These are phyloP conservation scores for Malacoraja senta DNA, from an alignment of 2,797 vertebrate species.

Conservation along the genomic window DNA sequence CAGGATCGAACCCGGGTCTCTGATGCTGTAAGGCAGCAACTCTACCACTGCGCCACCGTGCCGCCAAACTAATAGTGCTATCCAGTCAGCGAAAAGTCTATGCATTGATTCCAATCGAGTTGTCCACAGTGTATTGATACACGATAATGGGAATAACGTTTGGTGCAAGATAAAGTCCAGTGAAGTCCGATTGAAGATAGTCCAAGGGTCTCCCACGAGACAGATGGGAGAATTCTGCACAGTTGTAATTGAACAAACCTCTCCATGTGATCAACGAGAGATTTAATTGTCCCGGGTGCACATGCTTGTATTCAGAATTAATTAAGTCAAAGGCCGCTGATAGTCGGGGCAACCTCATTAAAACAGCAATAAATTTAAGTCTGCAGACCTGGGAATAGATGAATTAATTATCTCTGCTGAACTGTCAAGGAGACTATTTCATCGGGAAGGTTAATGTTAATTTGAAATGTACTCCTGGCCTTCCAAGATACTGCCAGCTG, in stretches of 20 bases:
- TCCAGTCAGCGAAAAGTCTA: no score
- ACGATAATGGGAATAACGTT: no score
- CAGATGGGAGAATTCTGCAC: not conserved
- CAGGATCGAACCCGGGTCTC: no score
- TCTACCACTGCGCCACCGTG: no score
- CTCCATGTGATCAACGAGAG: not conserved
- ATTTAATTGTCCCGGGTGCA: not conserved
- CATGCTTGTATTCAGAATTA: not conserved
- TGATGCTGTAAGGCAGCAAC: no score
- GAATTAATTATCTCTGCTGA: constrained; percentile 15
- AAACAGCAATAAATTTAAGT: not conserved
- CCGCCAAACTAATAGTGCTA: no score
- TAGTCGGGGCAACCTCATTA: constrained; percentile 5
- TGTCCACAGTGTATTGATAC: no score
- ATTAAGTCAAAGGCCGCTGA: constrained; percentile 11
- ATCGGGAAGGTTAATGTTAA: no score
- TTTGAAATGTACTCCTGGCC: not conserved
- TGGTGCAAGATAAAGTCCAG: no score
- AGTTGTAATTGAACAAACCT: not conserved
- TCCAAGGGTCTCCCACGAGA: no score
- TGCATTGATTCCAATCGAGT: no score
- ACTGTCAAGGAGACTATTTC: not conserved
- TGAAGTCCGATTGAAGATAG: no score
- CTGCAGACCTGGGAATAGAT: not conserved
- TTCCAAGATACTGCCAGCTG: not conserved